phyloP scores from a whole-genome alignment of 2,888 invertebrate genomes.

The Lysandra coridon region DNA sequence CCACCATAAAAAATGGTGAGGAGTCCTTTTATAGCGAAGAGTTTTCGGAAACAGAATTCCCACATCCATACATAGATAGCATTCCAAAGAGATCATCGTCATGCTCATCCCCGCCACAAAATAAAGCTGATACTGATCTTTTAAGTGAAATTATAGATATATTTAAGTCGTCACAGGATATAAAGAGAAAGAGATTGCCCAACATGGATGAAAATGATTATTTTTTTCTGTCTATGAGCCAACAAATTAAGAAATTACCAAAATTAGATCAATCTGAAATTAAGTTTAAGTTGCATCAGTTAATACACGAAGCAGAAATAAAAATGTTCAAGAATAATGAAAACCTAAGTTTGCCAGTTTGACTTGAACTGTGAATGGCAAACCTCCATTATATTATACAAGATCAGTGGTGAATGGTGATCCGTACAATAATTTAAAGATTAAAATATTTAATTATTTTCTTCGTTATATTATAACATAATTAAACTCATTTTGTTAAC shows the following conservation, averaged over 20 bases:
- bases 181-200: neutral
- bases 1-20: neutral
- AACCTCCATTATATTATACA: too few relatives aligned
- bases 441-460: too few relatives aligned
- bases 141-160: neutral
- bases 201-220: slow-evolving; percentile 35
- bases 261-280: slow-evolving; percentile 37
- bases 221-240: slow-evolving; percentile 38
- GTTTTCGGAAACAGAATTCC: neutral
- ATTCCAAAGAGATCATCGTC: neutral
- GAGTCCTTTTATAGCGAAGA: neutral
- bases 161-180: neutral
- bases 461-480: too few relatives aligned
- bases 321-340: slow-evolving; percentile 24
- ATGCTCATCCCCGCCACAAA: neutral
- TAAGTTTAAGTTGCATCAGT: slow-evolving; percentile 37
- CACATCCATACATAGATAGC: neutral
- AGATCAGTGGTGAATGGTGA: too few relatives aligned
- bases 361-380: too few relatives aligned
- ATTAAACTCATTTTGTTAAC: too few relatives aligned
- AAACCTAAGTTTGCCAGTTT: neutral
- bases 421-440: too few relatives aligned
- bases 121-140: slow-evolving; percentile 2
- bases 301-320: slow-evolving; percentile 35
- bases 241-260: slow-evolving; percentile 36